phyloP scores from a whole-genome alignment of 2,113 vertebrate genomes.

The Pseudois nayaur region DNA sequence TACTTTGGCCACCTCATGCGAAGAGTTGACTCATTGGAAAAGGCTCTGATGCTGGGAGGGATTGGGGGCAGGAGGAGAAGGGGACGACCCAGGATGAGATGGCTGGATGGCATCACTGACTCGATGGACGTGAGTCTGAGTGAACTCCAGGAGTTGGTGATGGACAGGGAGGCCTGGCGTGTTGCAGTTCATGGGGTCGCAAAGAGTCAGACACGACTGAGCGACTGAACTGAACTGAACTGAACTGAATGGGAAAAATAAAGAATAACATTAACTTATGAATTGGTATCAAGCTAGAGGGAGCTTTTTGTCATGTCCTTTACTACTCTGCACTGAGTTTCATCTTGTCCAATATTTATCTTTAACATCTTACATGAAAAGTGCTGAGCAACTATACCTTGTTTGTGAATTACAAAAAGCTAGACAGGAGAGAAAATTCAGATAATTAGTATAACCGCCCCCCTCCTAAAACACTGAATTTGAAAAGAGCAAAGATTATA shows the following conservation, averaged over 20 bases:
- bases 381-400: background rate
- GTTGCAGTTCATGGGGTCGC: rapidly evolving
- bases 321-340: background rate
- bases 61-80: too few relatives aligned
- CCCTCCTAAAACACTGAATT: background rate
- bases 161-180: too few relatives aligned
- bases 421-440: background rate
- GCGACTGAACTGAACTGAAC: too few relatives aligned
- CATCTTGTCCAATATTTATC: background rate
- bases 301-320: background rate
- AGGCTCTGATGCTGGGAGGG: too few relatives aligned
- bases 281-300: background rate
- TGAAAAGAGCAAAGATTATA: slow-evolving; percentile 1
- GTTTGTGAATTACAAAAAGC: background rate
- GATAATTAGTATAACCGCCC: background rate
- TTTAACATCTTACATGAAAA: background rate
- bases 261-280: background rate
- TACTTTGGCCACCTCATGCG: too few relatives aligned
- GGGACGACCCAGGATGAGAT: too few relatives aligned
- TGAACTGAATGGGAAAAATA: background rate
- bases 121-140: background rate
- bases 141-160: too few relatives aligned
- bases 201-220: too few relatives aligned
- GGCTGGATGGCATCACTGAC: too few relatives aligned
- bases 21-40: too few relatives aligned